Evolutionary conservation across 2,888 invertebrate genomes (phyloP), one percentile per base, ranked within the genome.

Genomic region (Blomia tropicalis): DNA sequence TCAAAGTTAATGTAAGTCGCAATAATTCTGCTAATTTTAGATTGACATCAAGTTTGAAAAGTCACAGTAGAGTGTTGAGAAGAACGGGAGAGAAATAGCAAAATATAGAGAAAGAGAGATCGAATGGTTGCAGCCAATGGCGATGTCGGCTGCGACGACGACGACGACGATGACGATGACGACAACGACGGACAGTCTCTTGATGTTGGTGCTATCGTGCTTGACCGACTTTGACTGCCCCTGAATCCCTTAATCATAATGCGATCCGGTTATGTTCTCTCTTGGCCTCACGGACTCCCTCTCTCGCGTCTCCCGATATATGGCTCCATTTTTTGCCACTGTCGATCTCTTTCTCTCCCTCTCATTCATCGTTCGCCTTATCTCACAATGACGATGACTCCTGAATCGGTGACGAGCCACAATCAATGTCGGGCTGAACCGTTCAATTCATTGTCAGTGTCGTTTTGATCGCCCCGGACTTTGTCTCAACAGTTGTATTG

Each of bases 181-280:
- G 11, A 47, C 51, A 27, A 19, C 7, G 22, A 47, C 22, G n/a
- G 51, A 47, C 51, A 27, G 41, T 41, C 14, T 14, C 41, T 41
- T n/a, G 41, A 41, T 27, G 27, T 7, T 7, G 23, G 11, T 7
- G 11, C 11, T 56, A 56, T 56, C 56, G 3, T 32, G 56, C 29
- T 56, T 56, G 56, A 56, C 56, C 56, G 56, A 56, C 56, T 56
- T 56, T 56, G n/a, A 22, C 51, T 47, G 51, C 51, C 51, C 51
- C 51, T 47, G 51, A 47, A 47, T 47, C 51, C 22, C 51, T 7
- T 47, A 47, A 47, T 47, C 51, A 47, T 47, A 47, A 47, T 47
- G 51, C 51, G 51, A 47, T 47, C 51, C 51, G 51, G 51, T 47
- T 47, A 47, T 47, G n/a, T 11, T n/a, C 7, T 36, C 36, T 36